phyloP scores from a whole-genome alignment of 2,113 vertebrate genomes.

The Myodes glareolus region DNA sequence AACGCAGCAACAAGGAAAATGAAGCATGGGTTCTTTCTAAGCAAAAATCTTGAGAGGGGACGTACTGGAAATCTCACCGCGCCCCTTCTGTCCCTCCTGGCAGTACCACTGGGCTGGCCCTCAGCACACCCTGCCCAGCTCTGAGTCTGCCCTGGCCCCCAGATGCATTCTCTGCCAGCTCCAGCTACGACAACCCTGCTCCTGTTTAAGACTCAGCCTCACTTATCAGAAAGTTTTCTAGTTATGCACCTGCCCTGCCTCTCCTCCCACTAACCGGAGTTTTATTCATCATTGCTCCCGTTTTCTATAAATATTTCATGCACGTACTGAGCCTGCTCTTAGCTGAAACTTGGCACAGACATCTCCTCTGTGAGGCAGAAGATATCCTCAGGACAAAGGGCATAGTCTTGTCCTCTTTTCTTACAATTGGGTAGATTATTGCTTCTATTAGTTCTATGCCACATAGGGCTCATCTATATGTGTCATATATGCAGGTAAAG shows the following conservation, averaged over 20 bases:
- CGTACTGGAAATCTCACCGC: neutral
- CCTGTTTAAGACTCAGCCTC: neutral
- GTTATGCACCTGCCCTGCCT: neutral
- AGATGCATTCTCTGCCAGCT: neutral
- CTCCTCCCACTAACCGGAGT: neutral
- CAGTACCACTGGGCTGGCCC: no score
- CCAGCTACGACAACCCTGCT: neutral
- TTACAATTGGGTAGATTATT: neutral
- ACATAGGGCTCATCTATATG: neutral
- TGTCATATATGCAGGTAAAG: neutral
- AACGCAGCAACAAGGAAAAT: neutral
- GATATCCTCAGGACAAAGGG: neutral
- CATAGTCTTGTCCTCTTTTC: neutral
- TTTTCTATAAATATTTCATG: neutral
- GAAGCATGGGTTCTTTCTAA: neutral
- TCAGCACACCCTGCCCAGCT: neutral
- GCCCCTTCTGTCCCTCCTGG: neutral
- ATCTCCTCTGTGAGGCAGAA: neutral
- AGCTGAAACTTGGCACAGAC: neutral
- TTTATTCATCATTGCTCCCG: neutral
- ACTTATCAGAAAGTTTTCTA: neutral
- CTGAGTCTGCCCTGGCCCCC: rapidly evolving
- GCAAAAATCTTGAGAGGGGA: neutral
- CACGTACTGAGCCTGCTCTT: neutral
- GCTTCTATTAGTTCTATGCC: neutral